Evolutionary conservation across 2,888 invertebrate species (phyloP), one percentile per base, ranked within the genome.

Genomic region (Thecocarcelia acutangulata): DNA sequence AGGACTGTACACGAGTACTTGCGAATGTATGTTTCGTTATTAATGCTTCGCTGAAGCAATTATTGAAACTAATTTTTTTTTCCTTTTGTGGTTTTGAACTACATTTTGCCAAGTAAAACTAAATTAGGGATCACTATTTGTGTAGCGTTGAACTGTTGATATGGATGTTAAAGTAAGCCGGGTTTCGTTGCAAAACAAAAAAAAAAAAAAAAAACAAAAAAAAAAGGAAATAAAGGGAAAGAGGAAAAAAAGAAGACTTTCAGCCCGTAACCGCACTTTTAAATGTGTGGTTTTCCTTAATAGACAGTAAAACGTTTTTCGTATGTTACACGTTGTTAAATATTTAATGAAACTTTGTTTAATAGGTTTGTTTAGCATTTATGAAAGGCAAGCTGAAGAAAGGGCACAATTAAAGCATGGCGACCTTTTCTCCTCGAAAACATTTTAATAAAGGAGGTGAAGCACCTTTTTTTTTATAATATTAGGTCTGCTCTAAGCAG

Each of bases 271-370:
- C 75, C 75, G 42, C 75, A 66, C 3, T 44, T 66, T 68, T 59
- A 52, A 66, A 52, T 44, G 42, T 75, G 59, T 28, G 75, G 66
- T 59, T 59, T 33, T 44, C 21, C 15, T n/a, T 15, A 52, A 42
- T n/a, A 40, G 13, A 17, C 52, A 15, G 33, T 46, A 37, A 64
- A 28, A 13, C 33, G 17, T 33, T 40, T n/a, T 21, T 54, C n/a
- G n/a, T 50, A 4, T 50, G 21, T 50, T 50, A 50, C 21, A 21
- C 4, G 33, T 15, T 59, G 40, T 24, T 42, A n/a, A 48, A 33
- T 17, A 40, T 52, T 66, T 66, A 50, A 44, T 61, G 15, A 5
- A 24, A 3, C 15, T 44, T 42, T 42, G 9, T 13, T 42, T 11
- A 42, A 42, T 42, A 9, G 13, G 19, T 58, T 40, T 40, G 37